Base-by-base conservation (phyloP, 2,113 vertebrate genomes). In the Clarias macrocephalus region DNA sequence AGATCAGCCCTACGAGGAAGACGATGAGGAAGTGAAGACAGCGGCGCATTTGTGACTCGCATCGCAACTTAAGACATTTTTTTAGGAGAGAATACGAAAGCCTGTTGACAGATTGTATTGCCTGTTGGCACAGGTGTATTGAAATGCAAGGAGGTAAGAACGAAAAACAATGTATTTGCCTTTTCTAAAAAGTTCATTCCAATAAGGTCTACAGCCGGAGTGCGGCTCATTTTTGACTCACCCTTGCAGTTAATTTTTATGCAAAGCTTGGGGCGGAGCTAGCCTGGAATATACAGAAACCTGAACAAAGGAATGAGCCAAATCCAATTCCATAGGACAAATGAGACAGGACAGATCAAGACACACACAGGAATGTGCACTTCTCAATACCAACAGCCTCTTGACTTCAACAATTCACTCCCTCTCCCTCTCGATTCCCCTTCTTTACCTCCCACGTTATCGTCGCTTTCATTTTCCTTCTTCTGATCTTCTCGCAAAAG, bases 351-450 rank as follows among this genome's bases (percentile, higher is more conserved):
- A 76, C 21, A 25, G 23, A 52, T 76, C 73, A 65, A 25, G 83
- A 60, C 66, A 86, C 86, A 86, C 85, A 84, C 83, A 92, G 82
- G 93, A 93, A 95, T 94, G 91, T 91, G 89, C 88, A 88, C 87
- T 90, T 91, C 77, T 75, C 60, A 33, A 65, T 48, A 37, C 59
- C 75, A 79, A 86, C 87, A 85, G 76, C 21, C 87, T 86, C 88
- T 88, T 80, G 81, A 88, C 59, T 63, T 82, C 19, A 85, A 75
- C 56, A 72, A 52, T 75, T 80, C 56, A 15, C 65, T 10, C 68
- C 76, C 75, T 54, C 30, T 21, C 18, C 60, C 15, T 5, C 23
- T 16, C 13, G 48, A 18, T 11, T 54, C 23, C 63, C 77, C 62
- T 72, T 70, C 75, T 72, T 86, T 28, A 42, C 72, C 37, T 52